Conservation (phyloP, 2,113 vertebrate species). For the Naja naja region DNA sequence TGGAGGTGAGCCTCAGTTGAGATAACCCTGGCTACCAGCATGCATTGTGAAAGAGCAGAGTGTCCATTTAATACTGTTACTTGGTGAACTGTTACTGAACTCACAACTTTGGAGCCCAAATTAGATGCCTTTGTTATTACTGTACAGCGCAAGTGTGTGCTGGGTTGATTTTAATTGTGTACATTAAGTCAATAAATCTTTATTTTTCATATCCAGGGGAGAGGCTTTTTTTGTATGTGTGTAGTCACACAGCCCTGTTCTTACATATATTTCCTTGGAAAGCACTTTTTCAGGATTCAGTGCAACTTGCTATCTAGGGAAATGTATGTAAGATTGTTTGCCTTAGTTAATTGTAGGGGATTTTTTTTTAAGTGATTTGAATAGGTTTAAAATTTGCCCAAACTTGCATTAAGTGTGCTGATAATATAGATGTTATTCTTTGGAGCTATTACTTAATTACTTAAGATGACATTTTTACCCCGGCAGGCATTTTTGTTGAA, state of each 20-base stretch:
- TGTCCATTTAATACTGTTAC: not conserved
- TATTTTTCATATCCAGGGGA: not conserved
- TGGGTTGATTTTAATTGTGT: not conserved
- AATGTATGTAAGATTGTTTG: not conserved
- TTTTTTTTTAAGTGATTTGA: not conserved
- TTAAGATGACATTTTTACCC: not conserved
- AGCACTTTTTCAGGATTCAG: not conserved
- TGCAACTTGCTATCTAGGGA: not conserved
- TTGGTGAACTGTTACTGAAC: not conserved
- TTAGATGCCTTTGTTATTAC: not conserved
- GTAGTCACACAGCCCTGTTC: not conserved
- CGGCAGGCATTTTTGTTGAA: not conserved
- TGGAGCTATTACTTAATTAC: not conserved
- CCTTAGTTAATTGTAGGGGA: not conserved
- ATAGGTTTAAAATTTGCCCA: not conserved
- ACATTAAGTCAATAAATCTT: not conserved
- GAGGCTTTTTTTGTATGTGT: not conserved
- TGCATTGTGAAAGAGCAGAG: not conserved
- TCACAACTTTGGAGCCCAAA: not conserved
- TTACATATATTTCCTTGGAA: not conserved
- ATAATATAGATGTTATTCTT: not conserved
- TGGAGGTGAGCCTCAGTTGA: not conserved
- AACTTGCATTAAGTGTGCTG: not conserved
- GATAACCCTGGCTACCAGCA: not conserved
- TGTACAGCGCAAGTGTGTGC: not conserved